Evolutionary conservation across 2,113 vertebrate species (phyloP).

Genomic region (Motacilla alba): DNA sequence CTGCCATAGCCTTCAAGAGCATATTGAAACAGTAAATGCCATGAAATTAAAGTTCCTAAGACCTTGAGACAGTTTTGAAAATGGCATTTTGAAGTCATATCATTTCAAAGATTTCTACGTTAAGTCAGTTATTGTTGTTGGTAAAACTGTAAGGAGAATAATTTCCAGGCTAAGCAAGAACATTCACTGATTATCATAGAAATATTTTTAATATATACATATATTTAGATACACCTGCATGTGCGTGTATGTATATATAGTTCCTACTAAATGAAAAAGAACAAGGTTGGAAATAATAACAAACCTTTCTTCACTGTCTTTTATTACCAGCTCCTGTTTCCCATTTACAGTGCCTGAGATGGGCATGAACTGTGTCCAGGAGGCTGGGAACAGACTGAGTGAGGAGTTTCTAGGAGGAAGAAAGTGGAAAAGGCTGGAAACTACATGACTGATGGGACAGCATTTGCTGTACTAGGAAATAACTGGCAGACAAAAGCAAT

Average conservation of each 20-base stretch:
- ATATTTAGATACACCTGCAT: accelerated
- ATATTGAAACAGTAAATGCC: background rate
- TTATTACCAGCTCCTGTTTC: background rate
- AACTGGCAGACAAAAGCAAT: background rate
- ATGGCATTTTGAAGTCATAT: background rate
- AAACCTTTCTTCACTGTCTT: background rate
- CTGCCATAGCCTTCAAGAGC: background rate
- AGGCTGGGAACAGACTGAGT: background rate
- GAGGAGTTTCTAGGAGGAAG: background rate
- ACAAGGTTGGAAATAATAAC: background rate
- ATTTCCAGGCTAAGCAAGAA: background rate
- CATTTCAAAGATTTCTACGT: background rate
- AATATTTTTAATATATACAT: background rate
- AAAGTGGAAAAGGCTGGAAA: background rate
- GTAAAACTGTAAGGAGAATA: background rate
- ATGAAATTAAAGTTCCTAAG: background rate
- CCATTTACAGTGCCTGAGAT: background rate
- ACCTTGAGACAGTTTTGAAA: background rate
- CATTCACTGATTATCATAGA: background rate
- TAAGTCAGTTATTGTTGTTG: background rate
- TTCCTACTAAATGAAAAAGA: background rate
- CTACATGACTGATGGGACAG: background rate
- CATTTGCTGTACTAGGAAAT: background rate
- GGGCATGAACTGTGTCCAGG: background rate
- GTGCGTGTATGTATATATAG: background rate